Evolutionary conservation across 2,797 vertebrate species (phyloP).

Genomic region (Hozukius guyotensis): DNA sequence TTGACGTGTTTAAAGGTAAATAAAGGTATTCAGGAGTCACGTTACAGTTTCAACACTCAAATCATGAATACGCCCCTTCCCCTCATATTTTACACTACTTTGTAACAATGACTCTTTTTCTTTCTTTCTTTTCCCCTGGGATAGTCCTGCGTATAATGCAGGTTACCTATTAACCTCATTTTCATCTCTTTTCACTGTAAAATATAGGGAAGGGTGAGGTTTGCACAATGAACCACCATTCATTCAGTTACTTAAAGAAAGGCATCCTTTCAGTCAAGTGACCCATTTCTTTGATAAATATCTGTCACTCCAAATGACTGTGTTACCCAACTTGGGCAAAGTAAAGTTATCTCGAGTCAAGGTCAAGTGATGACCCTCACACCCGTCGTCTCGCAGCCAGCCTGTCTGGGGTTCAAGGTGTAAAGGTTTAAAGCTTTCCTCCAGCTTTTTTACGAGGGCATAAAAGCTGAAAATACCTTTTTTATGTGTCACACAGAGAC

Average conservation of each 20-base stretch:
- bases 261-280: neutral
- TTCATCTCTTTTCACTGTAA: neutral
- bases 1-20: neutral
- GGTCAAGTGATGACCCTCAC: neutral
- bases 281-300: neutral
- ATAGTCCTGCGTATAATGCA: neutral
- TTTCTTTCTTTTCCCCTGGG: neutral
- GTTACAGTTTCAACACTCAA: neutral
- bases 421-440: conserved; percentile 6
- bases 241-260: neutral
- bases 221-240: neutral
- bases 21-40: neutral
- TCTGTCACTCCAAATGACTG: neutral
- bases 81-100: neutral
- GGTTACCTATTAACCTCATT: conserved; percentile 14
- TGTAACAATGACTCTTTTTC: neutral
- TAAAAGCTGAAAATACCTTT: conserved; percentile 11
- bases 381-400: neutral
- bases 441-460: conserved; percentile 36
- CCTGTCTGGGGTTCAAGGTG: conserved; percentile 38
- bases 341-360: neutral
- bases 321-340: neutral
- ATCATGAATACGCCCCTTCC: neutral
- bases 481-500: neutral
- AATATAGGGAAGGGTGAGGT: neutral